Evolutionary conservation across 2,888 invertebrate genomes (phyloP).

Genomic region (Cylloceria caligata): DNA sequence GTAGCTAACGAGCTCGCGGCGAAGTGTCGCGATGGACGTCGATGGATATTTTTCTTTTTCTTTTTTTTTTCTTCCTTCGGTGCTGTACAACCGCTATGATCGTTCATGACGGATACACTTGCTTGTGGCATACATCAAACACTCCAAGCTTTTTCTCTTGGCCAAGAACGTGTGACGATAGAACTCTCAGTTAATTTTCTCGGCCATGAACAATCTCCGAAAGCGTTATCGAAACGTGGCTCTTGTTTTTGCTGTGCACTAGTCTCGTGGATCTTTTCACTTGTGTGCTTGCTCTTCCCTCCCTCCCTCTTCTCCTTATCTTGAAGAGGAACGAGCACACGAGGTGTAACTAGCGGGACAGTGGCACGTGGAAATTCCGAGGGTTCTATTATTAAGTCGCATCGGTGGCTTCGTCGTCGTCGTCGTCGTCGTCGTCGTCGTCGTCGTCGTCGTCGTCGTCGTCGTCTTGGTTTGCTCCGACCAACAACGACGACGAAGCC

Average conservation of each 20-base stretch:
- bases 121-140: background rate
- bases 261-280: constrained; percentile 3
- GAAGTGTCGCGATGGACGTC: constrained; percentile 57
- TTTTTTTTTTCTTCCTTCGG: background rate
- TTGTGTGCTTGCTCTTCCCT: background rate
- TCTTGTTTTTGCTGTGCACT: background rate
- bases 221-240: constrained; percentile 6
- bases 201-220: constrained; percentile 13
- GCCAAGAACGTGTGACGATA: background rate
- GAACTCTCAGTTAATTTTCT: constrained; percentile 7
- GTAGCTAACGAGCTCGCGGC: constrained; percentile 68
- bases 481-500: constrained; percentile 59
- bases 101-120: background rate
- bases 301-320: background rate
- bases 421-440: constrained; percentile 54
- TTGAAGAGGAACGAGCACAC: constrained; percentile 8
- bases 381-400: constrained; percentile 66
- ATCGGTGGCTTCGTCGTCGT: constrained; percentile 67
- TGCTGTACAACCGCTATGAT: background rate
- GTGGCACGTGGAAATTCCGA: constrained; percentile 68
- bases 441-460: constrained; percentile 65
- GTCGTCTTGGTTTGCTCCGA: constrained; percentile 37
- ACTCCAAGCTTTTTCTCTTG: background rate
- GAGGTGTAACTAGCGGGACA: constrained; percentile 48
- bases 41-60: constrained; percentile 42